Conservation (phyloP, 2,113 vertebrate genomes). For the Hepsetus odoe region DNA sequence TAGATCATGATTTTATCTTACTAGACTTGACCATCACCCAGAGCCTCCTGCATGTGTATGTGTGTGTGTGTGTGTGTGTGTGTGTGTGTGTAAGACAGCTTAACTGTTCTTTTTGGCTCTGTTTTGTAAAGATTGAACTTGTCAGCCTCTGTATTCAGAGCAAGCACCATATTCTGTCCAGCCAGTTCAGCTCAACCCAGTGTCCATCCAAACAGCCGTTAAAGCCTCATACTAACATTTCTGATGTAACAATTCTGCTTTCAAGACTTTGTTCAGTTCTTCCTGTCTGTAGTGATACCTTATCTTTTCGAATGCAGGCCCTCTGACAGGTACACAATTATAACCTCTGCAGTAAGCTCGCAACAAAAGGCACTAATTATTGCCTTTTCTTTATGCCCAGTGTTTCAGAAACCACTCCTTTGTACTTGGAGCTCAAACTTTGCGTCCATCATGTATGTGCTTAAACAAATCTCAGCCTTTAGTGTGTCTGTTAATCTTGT, state of each 20-base stretch:
- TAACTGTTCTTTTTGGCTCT: not conserved
- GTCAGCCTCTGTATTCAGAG: not conserved
- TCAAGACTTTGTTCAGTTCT: not conserved
- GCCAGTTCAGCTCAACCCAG: not conserved
- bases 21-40: slow-evolving; percentile 57
- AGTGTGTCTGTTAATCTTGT: not conserved
- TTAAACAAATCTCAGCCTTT: not conserved
- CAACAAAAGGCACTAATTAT: not conserved
- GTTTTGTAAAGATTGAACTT: not conserved
- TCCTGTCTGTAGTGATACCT: not conserved
- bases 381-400: not conserved
- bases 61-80: not conserved
- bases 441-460: not conserved
- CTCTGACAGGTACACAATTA: not conserved
- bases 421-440: not conserved
- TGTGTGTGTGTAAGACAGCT: not conserved
- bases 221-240: not conserved
- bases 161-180: not conserved
- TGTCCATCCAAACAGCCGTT: not conserved
- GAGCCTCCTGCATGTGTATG: slow-evolving; percentile 2
- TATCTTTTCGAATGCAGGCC: not conserved
- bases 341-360: not conserved
- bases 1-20: slow-evolving; percentile 55
- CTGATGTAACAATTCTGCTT: not conserved
- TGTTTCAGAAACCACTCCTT: not conserved